These are phyloP conservation scores for Nannoperca obscura DNA, from an alignment of 2,797 vertebrate genomes.

Conservation along the genomic window DNA sequence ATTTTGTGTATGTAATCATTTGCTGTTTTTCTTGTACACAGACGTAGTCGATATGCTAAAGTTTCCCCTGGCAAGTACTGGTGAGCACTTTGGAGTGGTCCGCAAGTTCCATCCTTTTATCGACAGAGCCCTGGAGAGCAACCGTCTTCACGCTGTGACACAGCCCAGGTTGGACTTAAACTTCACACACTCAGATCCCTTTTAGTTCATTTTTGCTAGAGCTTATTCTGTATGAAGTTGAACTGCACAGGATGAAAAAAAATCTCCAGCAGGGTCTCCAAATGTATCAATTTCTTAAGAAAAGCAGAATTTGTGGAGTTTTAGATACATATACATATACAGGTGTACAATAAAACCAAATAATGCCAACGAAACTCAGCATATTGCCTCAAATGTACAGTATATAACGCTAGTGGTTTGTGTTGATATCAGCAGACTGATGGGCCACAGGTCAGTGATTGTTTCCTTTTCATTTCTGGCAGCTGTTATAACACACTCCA, in stretches of 20 bases:
- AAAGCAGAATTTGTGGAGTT: constrained; percentile 9
- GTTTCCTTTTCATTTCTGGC: constrained; percentile 46
- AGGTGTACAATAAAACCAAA: constrained; percentile 1
- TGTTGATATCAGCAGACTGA: constrained; percentile 54
- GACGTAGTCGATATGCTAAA: constrained; percentile 86
- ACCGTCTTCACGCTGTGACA: constrained; percentile 82
- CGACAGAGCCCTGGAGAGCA: constrained; percentile 87
- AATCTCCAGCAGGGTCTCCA: constrained; percentile 21
- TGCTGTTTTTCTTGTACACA: constrained; percentile 54
- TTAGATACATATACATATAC: not conserved
- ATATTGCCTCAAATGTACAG: not conserved
- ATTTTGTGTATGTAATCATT: constrained; percentile 47
- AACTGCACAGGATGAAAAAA: constrained; percentile 27
- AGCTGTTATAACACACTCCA: constrained; percentile 45
- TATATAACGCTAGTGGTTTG: not conserved
- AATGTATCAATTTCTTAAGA: constrained; percentile 23
- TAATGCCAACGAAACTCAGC: not conserved
- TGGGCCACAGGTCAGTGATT: constrained; percentile 50
- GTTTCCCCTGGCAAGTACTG: constrained; percentile 91
- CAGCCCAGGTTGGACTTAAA: constrained; percentile 86
- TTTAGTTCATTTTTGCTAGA: constrained; percentile 22
- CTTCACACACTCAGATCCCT: constrained; percentile 29
- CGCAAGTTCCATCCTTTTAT: constrained; percentile 88
- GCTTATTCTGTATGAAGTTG: constrained; percentile 29
- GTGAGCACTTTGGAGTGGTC: constrained; percentile 89